phyloP scores from a whole-genome alignment of 2,888 invertebrate species.

The Conomelus anceps region DNA sequence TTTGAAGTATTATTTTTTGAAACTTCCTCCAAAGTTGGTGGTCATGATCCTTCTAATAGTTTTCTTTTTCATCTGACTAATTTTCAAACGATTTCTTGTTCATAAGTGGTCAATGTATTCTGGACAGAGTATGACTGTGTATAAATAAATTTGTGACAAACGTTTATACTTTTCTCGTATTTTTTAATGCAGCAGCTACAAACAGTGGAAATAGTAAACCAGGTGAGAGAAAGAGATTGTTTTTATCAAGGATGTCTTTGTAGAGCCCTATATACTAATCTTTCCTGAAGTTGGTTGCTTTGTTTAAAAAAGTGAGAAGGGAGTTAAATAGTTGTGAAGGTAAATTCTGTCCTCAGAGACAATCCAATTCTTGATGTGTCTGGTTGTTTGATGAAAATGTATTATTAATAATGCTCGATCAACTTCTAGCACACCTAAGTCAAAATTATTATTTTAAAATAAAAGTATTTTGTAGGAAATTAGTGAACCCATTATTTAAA shows the following conservation, averaged over 20 bases:
- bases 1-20: too few species aligned
- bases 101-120: too few species aligned
- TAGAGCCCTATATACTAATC: not conserved
- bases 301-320: not conserved
- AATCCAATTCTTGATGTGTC: not conserved
- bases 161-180: not conserved
- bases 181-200: conserved; percentile 14
- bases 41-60: too few species aligned
- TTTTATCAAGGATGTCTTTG: not conserved
- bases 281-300: not conserved
- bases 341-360: not conserved
- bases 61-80: too few species aligned
- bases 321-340: too few species aligned
- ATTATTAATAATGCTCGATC: not conserved
- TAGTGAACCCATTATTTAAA: not conserved
- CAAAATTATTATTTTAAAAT: not conserved
- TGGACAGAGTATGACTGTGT: too few species aligned
- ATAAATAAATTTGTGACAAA: not conserved
- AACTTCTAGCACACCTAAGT: too few species aligned
- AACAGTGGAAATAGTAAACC: conserved; percentile 33
- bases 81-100: too few species aligned
- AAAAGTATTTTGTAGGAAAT: not conserved
- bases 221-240: conserved; percentile 28
- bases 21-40: too few species aligned
- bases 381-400: too few species aligned